These are phyloP conservation scores for Chrysolina haemoptera DNA, from an alignment of 2,888 invertebrate species.

Conservation along the genomic window DNA sequence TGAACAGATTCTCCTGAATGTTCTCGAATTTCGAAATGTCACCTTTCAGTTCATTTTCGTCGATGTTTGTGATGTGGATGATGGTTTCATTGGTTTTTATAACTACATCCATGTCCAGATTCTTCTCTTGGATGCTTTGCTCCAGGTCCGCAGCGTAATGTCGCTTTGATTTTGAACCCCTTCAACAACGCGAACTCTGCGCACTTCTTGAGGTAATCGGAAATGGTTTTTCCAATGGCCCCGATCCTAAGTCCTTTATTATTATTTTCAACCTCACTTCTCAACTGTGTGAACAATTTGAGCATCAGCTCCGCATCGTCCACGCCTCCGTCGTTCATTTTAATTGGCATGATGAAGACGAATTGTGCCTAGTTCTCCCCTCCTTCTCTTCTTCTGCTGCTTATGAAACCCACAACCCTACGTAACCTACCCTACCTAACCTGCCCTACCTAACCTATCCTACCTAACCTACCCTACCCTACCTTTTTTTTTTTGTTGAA, in stretches of 20 bases:
- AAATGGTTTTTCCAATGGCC: not conserved
- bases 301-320: conserved; percentile 5
- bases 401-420: not conserved
- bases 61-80: conserved; percentile 28
- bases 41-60: conserved; percentile 15
- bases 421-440: no score
- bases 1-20: conserved; percentile 1
- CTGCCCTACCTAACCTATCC: no score
- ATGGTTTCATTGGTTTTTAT: conserved; percentile 19
- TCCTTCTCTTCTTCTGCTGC: not conserved
- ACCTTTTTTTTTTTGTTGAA: no score
- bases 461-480: no score
- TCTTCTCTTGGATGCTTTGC: no score
- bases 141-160: no score
- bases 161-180: not conserved
- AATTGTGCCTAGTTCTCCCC: not conserved
- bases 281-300: conserved; percentile 23
- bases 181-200: conserved; percentile 8
- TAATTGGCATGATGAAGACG: conserved; percentile 10
- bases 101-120: not conserved
- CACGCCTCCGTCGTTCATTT: not conserved
- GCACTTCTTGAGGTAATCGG: conserved; percentile 18
- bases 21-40: conserved; percentile 2
- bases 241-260: not conserved
- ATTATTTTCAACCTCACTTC: conserved; percentile 1